Evolutionary conservation across 2,888 invertebrate species (phyloP).

Genomic region (Pandemis heparana): DNA sequence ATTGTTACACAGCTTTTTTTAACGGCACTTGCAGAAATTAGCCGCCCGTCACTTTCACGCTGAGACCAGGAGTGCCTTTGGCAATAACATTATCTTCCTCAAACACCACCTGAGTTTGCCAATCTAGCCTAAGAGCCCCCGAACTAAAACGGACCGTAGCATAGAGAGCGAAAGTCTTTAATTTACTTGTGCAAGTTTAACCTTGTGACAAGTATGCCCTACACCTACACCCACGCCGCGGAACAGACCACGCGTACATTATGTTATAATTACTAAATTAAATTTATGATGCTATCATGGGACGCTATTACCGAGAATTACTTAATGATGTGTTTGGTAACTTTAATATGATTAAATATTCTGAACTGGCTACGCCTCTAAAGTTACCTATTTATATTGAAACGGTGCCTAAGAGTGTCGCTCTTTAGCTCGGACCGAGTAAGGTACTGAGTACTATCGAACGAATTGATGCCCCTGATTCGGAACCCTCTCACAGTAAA

Average conservation of each 20-base stretch:
- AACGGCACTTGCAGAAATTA: not conserved
- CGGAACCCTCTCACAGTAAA: no score
- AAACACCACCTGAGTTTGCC: constrained; percentile 33
- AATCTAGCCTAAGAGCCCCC: constrained; percentile 13
- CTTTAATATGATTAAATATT: not conserved
- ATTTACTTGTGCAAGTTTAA: not conserved
- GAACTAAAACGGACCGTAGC: constrained; percentile 4
- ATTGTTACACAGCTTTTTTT: not conserved
- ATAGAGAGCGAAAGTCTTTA: not conserved
- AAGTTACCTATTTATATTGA: not conserved
- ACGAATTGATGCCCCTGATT: no score
- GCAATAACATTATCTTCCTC: constrained; percentile 34
- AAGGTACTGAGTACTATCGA: no score
- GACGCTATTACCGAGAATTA: constrained; percentile 27
- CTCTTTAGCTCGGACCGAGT: no score
- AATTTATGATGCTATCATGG: constrained; percentile 30
- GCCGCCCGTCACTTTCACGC: constrained; percentile 4
- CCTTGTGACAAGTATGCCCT: constrained; percentile 33
- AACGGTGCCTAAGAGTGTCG: no score
- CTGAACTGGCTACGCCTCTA: not conserved
- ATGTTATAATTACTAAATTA: constrained; percentile 33
- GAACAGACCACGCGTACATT: constrained; percentile 19
- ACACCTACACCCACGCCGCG: constrained; percentile 11
- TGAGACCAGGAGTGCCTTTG: constrained; percentile 25
- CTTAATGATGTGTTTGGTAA: constrained; percentile 26